Conservation (phyloP, 2,888 invertebrate genomes). For the Elgonia sp. region DNA sequence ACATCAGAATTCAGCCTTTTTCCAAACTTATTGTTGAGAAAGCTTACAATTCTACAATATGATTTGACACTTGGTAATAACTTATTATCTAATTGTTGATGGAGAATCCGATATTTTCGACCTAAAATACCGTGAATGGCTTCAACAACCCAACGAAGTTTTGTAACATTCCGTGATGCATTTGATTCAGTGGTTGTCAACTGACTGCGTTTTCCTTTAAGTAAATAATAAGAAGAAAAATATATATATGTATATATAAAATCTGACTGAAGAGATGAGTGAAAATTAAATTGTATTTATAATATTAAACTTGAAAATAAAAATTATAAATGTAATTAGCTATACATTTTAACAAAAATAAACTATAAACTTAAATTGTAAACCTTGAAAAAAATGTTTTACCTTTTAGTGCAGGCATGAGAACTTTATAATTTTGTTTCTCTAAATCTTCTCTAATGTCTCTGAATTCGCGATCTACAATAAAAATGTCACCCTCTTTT, state of each 20-base stretch:
- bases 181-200: slow-evolving; percentile 73
- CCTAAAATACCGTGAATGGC: slow-evolving; percentile 76
- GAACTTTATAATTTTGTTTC: slow-evolving; percentile 63
- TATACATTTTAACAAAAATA: too few relatives aligned
- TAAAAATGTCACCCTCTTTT: slow-evolving; percentile 71
- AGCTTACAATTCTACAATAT: slow-evolving; percentile 11
- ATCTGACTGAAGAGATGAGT: too few relatives aligned
- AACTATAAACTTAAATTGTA: background rate
- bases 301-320: too few relatives aligned
- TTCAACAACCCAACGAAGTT: slow-evolving; percentile 75
- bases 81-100: slow-evolving; percentile 36
- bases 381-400: background rate
- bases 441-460: slow-evolving; percentile 49
- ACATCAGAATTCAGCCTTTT: slow-evolving; percentile 2
- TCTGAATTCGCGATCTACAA: slow-evolving; percentile 75
- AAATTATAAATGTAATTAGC: too few relatives aligned
- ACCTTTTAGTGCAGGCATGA: slow-evolving; percentile 76
- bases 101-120: slow-evolving; percentile 55
- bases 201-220: slow-evolving; percentile 60
- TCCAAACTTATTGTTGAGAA: slow-evolving; percentile 29
- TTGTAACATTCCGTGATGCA: slow-evolving; percentile 71
- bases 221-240: background rate
- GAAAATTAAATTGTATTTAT: too few relatives aligned
- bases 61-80: background rate
- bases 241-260: too few relatives aligned